Percentiles rank a stretch among this genome's conserved stretches.
Conservation (phyloP, 2,113 vertebrate species). For the Oryzias woworae region DNA sequence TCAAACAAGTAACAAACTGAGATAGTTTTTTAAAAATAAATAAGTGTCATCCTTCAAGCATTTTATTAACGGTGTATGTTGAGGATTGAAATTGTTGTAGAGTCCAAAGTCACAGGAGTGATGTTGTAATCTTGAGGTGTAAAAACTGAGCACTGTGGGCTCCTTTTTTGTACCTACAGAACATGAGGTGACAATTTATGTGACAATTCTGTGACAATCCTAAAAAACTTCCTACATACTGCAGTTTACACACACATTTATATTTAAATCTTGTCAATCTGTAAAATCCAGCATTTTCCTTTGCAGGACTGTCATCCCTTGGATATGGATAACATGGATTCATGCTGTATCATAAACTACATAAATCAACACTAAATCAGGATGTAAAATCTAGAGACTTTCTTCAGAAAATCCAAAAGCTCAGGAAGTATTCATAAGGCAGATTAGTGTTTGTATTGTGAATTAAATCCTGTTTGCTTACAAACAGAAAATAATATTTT, state of each 20-base stretch:
- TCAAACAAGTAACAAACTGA: no score
- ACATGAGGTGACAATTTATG: conserved; percentile 11
- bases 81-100: no score
- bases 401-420: conserved; percentile 22
- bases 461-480: background rate
- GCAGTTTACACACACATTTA: conserved; percentile 16
- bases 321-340: conserved; percentile 32
- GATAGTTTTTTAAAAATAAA: no score
- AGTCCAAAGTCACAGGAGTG: no score
- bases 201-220: background rate
- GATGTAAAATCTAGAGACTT: conserved; percentile 22
- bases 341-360: conserved; percentile 15
- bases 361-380: conserved; percentile 47
- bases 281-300: conserved; percentile 34
- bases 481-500: no score
- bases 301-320: conserved; percentile 39
- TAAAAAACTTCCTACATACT: conserved; percentile 23
- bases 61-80: no score
- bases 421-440: conserved; percentile 29
- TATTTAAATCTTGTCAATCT: conserved; percentile 30
- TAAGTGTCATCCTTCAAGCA: no score
- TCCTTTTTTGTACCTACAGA: conserved; percentile 53
- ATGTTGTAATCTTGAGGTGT: no score
- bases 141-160: no score
- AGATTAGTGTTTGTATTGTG: background rate